These are phyloP conservation scores for Corvus cornix DNA, from an alignment of 2,113 vertebrate species.

Conservation along the genomic window DNA sequence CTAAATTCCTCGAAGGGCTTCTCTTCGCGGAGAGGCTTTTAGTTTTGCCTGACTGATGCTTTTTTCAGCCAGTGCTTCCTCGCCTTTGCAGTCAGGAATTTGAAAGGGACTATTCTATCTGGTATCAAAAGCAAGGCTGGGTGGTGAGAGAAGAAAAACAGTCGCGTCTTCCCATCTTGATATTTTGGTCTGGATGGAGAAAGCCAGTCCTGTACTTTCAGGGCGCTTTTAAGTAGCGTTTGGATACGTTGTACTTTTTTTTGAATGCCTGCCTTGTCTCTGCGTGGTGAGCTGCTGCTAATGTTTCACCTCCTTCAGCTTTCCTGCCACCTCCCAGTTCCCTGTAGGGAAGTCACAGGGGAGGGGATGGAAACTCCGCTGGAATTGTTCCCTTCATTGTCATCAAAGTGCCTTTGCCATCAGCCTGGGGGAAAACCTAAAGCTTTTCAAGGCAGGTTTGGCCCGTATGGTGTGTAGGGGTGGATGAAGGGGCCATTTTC, in stretches of 20 bases:
- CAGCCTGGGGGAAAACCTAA: neutral
- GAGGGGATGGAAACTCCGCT: neutral
- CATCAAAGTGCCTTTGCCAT: neutral
- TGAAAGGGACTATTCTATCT: neutral
- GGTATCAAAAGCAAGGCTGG: neutral
- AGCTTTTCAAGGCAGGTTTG: slow-evolving; percentile 24
- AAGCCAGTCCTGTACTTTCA: neutral
- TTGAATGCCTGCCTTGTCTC: neutral
- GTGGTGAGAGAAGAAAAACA: neutral
- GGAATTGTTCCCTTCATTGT: neutral
- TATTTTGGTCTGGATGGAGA: neutral
- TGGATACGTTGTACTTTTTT: accelerated
- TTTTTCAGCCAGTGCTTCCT: neutral
- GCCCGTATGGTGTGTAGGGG: neutral
- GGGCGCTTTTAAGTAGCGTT: neutral
- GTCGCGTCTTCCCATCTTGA: neutral
- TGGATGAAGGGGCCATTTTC: neutral
- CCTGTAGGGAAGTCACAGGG: neutral
- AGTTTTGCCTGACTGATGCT: neutral
- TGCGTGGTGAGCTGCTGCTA: neutral
- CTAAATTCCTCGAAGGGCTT: slow-evolving; percentile 19
- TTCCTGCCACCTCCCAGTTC: neutral
- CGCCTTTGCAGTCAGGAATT: neutral
- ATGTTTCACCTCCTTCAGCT: neutral
- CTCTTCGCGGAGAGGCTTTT: neutral